Percentiles rank a stretch among this genome's conserved stretches.
phyloP scores from a whole-genome alignment of 2,888 invertebrate genomes.

The Ochropleura plecta region DNA sequence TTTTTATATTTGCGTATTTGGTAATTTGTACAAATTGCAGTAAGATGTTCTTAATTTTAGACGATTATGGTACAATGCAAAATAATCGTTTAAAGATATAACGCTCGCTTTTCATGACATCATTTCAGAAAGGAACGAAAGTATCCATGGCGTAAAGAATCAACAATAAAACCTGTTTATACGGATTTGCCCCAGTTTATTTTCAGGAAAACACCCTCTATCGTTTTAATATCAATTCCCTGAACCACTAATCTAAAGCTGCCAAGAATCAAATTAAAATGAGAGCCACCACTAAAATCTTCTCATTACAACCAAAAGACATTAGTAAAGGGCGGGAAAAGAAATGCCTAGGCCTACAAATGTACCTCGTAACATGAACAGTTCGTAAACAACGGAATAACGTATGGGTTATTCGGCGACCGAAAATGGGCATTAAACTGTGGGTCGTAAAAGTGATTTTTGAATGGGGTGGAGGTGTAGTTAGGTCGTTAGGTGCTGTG shows the following conservation, averaged over 20 bases:
- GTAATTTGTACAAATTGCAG: conserved; percentile 17
- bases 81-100: neutral
- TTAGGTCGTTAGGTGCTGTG: conserved; percentile 77
- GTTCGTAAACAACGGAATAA: conserved; percentile 59
- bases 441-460: conserved; percentile 71
- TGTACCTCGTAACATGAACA: conserved; percentile 80
- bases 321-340: conserved; percentile 86
- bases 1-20: conserved; percentile 32
- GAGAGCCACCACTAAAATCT: conserved; percentile 83
- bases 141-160: conserved; percentile 6
- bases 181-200: conserved; percentile 46
- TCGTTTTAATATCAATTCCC: conserved; percentile 68
- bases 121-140: conserved; percentile 7
- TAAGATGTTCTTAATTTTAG: conserved; percentile 9
- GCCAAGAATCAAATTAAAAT: conserved; percentile 83
- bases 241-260: conserved; percentile 72
- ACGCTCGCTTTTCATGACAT: neutral
- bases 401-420: conserved; percentile 55
- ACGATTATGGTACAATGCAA: neutral
- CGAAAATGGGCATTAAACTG: conserved; percentile 75
- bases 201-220: conserved; percentile 55
- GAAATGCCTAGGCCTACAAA: conserved; percentile 86
- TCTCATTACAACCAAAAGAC: conserved; percentile 87
- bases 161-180: conserved; percentile 31
- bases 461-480: conserved; percentile 70